These are phyloP conservation scores for Galerucella nymphaeae DNA, from an alignment of 2,888 invertebrate species.

Conservation along the genomic window DNA sequence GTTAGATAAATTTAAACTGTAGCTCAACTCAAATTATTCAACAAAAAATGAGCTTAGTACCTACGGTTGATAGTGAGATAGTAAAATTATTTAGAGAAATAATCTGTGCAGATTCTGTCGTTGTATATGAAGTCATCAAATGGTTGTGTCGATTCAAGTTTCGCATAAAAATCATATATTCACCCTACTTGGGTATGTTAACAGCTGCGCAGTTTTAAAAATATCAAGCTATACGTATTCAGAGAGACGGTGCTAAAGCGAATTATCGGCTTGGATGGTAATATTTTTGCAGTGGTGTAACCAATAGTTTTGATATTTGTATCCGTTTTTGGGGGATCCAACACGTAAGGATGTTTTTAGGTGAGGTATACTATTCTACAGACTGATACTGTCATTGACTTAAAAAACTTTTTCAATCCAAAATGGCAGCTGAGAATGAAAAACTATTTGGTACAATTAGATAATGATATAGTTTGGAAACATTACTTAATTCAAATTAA, in stretches of 20 bases:
- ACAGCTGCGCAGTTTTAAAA: constrained; percentile 47
- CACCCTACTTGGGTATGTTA: constrained; percentile 40
- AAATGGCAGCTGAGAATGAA: no score
- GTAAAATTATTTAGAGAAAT: background rate
- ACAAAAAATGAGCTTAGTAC: no score
- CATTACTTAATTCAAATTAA: no score
- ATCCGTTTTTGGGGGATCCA: background rate
- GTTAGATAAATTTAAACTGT: no score
- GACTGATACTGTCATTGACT: no score
- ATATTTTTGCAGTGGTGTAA: constrained; percentile 42
- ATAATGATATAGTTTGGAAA: no score
- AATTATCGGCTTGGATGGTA: constrained; percentile 58
- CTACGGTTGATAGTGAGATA: no score
- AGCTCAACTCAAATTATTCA: no score
- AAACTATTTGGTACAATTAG: no score
- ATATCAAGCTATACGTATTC: constrained; percentile 56
- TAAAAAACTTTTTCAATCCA: no score
- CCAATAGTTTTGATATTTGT: background rate
- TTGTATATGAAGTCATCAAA: constrained; percentile 40
- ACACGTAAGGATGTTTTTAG: no score
- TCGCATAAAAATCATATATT: constrained; percentile 42
- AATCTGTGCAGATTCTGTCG: constrained; percentile 6
- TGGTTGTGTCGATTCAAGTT: constrained; percentile 39
- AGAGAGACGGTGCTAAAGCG: constrained; percentile 53
- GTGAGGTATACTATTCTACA: no score